Base-by-base conservation (phyloP, 2,888 invertebrate genomes). In the Eremobia ochroleuca region DNA sequence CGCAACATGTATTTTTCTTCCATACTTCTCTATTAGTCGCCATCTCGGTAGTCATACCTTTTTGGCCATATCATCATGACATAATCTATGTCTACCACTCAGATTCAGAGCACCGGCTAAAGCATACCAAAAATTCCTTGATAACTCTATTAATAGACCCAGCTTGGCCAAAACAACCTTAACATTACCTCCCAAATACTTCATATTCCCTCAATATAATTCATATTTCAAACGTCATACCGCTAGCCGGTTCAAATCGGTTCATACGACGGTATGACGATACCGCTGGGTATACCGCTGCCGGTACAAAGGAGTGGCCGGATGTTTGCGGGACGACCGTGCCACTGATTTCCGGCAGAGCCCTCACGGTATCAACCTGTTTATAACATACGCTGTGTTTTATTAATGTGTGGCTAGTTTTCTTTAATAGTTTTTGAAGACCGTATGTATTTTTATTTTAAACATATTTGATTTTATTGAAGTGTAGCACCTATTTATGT, bases 301-400 rank as follows among this genome's bases (percentile, higher is more conserved):
- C 25, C 40, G 68, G 62, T 52, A 78, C 69, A 73, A 62, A 74
- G 73, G 74, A 65, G 43, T 67, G 58, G 37, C 79, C 85, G 88
- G 88, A 86, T 82, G 88, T 79, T 79, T 86, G 81, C 62, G 74
- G 80, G 65, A 34, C 76, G 77, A 70, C 40, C 75, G 73, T 70
- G 70, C 80, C 69, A 52, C 77, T 81, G 85, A 85, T 88, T 86
- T 87, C 85, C 88, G 72, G 25, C 25, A 76, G 61, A 82, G 31
- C 43, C 55, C 31, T 58, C 69, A 66, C 49, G 8, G 15, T 59
- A 68, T 31, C 28, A 61, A 49, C 73, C 15, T 58, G 67, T 67
- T 62, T 64, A 73, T 40, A 55, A 43, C n/a, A 46, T 64, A 64
- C 40, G 64, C 46, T 40, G 18, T 37, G 40, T 71, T 64, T 25